Percentiles rank a stretch among this genome's conserved stretches.
phyloP scores from a whole-genome alignment of 2,113 vertebrate species.

The Chionis minor region DNA sequence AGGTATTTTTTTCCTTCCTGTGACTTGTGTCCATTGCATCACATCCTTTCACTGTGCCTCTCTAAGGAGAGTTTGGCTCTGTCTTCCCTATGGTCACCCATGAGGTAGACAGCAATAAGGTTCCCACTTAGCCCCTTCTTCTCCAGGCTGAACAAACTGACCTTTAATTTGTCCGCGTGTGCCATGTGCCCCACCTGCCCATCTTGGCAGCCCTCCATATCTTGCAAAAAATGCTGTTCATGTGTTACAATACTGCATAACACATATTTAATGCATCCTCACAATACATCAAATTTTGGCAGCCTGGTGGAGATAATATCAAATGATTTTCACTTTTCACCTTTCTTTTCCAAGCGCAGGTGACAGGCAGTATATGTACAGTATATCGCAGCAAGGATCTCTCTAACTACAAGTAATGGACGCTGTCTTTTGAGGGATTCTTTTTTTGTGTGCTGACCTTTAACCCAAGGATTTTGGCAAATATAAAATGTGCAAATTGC shows the following conservation, averaged over 20 bases:
- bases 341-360: background rate
- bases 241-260: conserved; percentile 1
- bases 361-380: background rate
- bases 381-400: background rate
- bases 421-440: background rate
- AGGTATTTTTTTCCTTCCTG: background rate
- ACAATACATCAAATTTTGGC: background rate
- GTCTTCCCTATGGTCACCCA: background rate
- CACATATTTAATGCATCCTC: conserved; percentile 2
- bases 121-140: background rate
- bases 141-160: background rate
- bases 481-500: background rate
- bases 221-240: background rate
- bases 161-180: background rate
- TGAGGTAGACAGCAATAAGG: background rate
- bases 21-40: background rate
- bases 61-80: background rate
- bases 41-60: background rate
- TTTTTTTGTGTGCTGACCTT: background rate
- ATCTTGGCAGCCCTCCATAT: background rate
- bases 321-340: background rate
- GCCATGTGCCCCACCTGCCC: background rate
- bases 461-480: background rate
- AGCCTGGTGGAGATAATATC: background rate
- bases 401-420: background rate